These are phyloP conservation scores for Aphaenogaster rudis DNA, from an alignment of 1,140 invertebrate species.

Conservation along the genomic window DNA sequence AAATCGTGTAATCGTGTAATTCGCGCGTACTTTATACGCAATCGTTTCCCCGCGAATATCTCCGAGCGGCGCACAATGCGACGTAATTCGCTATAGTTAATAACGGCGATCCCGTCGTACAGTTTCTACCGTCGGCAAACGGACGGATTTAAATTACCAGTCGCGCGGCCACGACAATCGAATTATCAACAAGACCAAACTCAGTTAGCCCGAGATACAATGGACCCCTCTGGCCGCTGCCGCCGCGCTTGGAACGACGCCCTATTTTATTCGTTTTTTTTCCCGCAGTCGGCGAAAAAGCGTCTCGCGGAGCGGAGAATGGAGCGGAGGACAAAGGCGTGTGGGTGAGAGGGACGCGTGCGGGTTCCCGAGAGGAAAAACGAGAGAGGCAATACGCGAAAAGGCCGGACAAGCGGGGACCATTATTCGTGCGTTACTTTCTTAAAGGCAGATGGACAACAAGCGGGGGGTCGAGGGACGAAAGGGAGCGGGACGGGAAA, in stretches of 20 bases:
- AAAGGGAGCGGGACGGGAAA: not conserved
- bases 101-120: conserved; percentile 16
- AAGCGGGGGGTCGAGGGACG: not conserved
- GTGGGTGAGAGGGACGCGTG: not conserved
- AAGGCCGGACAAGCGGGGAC: conserved; percentile 28
- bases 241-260: not conserved
- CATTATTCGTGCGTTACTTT: conserved; percentile 67
- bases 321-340: conserved; percentile 40
- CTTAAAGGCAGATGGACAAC: conserved; percentile 37
- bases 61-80: not conserved
- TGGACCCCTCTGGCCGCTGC: not conserved
- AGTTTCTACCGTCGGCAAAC: not conserved
- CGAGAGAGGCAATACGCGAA: not conserved
- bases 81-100: conserved; percentile 51
- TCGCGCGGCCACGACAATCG: conserved; percentile 52
- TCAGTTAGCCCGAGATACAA: conserved; percentile 59
- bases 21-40: conserved; percentile 23
- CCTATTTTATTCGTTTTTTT: conserved; percentile 31
- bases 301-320: conserved; percentile 25
- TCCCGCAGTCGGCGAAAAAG: conserved; percentile 21
- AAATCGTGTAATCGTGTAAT: conserved; percentile 50
- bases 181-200: conserved; percentile 56
- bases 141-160: conserved; percentile 51
- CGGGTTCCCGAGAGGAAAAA: not conserved
- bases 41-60: conserved; percentile 32